Evolutionary conservation across 2,113 vertebrate species (phyloP).

Genomic region (Notiomystis cincta): DNA sequence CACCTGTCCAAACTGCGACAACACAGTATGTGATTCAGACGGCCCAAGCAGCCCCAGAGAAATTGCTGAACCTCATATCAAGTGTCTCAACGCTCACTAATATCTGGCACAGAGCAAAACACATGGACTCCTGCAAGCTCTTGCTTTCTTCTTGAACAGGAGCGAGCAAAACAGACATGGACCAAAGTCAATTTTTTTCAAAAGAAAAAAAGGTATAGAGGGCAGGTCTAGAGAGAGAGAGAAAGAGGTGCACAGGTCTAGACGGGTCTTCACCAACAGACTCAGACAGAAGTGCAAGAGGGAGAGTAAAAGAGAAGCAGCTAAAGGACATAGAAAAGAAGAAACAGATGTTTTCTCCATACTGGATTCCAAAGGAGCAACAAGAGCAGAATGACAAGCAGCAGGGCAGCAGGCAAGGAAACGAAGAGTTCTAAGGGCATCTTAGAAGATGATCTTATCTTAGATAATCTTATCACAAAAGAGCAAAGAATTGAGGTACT

Average conservation of each 20-base stretch:
- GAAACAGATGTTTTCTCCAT: neutral
- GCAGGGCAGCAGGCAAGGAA: neutral
- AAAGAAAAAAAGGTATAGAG: neutral
- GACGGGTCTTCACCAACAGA: neutral
- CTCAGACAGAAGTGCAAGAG: neutral
- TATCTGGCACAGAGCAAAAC: neutral
- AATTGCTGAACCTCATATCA: neutral
- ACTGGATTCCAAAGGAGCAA: neutral
- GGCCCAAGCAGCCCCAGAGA: neutral
- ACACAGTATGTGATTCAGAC: rapidly evolving
- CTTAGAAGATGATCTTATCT: neutral
- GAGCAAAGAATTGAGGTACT: neutral
- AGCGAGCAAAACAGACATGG: neutral
- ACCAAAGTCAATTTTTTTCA: neutral
- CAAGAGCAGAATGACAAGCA: neutral
- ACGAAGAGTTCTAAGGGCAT: neutral
- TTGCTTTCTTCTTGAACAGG: neutral
- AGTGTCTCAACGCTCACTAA: neutral
- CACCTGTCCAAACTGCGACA: too few species aligned
- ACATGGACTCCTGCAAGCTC: neutral
- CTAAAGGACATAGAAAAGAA: neutral
- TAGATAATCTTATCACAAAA: neutral
- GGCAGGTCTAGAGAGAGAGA: neutral
- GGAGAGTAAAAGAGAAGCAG: neutral
- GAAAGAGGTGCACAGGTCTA: neutral